A percentile compares a stretch with the other conserved stretches of the same genome.
Conservation (phyloP, 2,113 vertebrate genomes). For the Actinemys pallida region DNA sequence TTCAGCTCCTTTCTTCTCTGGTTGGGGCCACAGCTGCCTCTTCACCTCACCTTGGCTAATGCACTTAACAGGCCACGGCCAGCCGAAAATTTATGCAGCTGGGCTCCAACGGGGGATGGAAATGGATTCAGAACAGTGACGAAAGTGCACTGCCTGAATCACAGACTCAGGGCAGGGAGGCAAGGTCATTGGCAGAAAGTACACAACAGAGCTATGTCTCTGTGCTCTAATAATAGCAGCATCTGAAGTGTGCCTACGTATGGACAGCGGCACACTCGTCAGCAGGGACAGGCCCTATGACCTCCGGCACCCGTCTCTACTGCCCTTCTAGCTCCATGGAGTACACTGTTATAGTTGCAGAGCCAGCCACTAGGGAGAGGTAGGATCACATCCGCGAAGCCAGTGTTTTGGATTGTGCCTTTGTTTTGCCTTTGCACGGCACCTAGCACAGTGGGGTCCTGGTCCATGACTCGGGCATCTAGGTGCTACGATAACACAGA, state of each 20-base stretch:
- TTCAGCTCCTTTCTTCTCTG: no score
- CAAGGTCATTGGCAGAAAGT: background rate
- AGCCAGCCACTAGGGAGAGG: background rate
- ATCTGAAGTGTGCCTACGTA: background rate
- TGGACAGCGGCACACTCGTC: background rate
- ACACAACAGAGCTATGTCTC: background rate
- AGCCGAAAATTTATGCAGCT: no score
- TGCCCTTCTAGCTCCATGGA: background rate
- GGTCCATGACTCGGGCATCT: background rate
- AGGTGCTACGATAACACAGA: background rate
- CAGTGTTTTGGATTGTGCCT: background rate
- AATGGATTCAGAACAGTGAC: background rate
- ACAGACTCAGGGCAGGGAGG: background rate
- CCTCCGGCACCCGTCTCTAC: background rate
- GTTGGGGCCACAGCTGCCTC: background rate
- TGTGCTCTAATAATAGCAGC: background rate
- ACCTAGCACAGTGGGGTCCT: background rate
- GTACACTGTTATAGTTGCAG: background rate
- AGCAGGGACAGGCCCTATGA: background rate
- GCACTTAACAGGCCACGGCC: background rate
- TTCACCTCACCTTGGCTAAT: background rate
- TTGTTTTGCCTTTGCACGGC: background rate
- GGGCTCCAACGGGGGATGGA: background rate
- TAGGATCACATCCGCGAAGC: background rate
- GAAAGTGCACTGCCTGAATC: background rate